Evolutionary conservation across 2,113 vertebrate species (phyloP).

Genomic region (Ictalurus punctatus): DNA sequence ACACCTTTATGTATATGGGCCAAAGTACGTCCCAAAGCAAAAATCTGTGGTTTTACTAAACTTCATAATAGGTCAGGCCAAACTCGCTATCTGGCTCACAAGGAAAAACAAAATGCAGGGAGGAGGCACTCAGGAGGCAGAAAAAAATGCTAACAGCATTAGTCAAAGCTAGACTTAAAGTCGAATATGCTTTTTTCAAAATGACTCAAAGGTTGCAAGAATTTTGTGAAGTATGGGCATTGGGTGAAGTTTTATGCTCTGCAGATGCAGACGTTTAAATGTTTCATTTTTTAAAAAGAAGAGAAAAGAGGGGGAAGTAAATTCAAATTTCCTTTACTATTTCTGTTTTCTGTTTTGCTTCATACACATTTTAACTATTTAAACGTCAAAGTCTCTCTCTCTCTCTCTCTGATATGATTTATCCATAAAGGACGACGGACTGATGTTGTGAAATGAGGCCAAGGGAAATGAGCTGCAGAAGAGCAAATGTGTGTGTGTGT

Average conservation of each 20-base stretch:
- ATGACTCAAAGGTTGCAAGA: not conserved
- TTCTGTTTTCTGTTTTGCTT: too few relatives aligned
- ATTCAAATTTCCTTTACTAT: too few relatives aligned
- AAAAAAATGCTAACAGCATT: not conserved
- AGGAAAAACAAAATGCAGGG: not conserved
- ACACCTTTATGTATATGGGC: not conserved
- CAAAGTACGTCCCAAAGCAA: not conserved
- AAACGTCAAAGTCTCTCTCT: too few relatives aligned
- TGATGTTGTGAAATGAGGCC: not conserved
- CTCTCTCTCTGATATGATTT: not conserved
- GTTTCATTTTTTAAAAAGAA: too few relatives aligned
- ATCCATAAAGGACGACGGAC: not conserved
- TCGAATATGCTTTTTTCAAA: not conserved
- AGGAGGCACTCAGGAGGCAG: not conserved
- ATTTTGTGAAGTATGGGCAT: not conserved
- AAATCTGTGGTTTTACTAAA: not conserved
- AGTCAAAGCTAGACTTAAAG: not conserved
- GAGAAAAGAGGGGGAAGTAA: too few relatives aligned
- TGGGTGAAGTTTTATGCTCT: not conserved
- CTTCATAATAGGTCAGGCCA: not conserved
- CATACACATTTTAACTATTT: too few relatives aligned
- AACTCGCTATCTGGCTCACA: not conserved
- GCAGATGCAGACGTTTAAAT: not conserved
- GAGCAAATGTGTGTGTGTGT: not conserved
- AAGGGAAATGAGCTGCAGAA: not conserved